A percentile compares a stretch with the other conserved stretches of the same genome.
phyloP scores from a whole-genome alignment of 1,140 invertebrate genomes.

The Aleiodes sp. region DNA sequence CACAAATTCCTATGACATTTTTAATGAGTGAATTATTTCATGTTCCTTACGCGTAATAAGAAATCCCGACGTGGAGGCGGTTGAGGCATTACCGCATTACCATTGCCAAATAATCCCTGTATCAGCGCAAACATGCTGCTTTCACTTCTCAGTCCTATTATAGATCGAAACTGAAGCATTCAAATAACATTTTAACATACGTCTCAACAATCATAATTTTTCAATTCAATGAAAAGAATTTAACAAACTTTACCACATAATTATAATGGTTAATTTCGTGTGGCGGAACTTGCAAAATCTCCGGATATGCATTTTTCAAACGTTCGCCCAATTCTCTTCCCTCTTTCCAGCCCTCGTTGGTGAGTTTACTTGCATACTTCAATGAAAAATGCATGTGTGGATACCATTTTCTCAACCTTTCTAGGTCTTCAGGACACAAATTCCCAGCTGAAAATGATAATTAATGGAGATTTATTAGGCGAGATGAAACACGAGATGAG shows the following conservation, averaged over 20 bases:
- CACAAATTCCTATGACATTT: no score
- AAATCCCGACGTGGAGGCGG: no score
- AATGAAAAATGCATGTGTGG: constrained; percentile 22
- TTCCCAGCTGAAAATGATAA: constrained; percentile 29
- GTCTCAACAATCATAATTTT: no score
- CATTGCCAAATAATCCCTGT: constrained; percentile 17
- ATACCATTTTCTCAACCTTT: constrained; percentile 39
- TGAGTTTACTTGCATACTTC: constrained; percentile 27
- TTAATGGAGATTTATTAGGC: no score
- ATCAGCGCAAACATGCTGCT: constrained; percentile 1
- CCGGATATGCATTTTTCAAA: constrained; percentile 40
- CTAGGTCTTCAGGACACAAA: constrained; percentile 38
- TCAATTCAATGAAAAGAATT: constrained; percentile 6
- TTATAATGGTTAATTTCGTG: constrained; percentile 25
- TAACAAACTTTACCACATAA: neutral
- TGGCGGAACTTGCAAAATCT: constrained; percentile 31
- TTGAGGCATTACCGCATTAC: no score
- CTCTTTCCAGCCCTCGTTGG: constrained; percentile 38
- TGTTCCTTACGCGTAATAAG: no score
- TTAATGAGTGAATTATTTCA: no score
- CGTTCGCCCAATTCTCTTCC: constrained; percentile 37
- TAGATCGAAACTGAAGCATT: constrained; percentile 11
- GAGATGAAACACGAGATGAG: no score
- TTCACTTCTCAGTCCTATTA: neutral
- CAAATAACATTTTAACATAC: no score